These are phyloP conservation scores for Sylvia borin DNA, from an alignment of 2,797 vertebrate species.

Conservation along the genomic window DNA sequence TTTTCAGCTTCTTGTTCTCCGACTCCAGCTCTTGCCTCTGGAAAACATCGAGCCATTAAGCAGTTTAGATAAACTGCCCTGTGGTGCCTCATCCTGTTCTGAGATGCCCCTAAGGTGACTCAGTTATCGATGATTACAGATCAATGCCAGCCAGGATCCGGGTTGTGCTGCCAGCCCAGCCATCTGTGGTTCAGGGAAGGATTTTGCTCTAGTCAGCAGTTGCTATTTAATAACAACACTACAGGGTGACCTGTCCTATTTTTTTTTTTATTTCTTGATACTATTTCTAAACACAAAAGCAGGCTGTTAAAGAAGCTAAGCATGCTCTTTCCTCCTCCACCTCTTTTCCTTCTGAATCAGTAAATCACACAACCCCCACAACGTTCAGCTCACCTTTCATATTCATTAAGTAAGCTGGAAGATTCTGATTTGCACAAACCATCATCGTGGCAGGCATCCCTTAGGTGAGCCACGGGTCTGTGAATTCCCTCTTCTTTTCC, in stretches of 20 bases:
- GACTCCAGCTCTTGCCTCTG: constrained; percentile 94
- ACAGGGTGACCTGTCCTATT: background rate
- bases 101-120: background rate
- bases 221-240: background rate
- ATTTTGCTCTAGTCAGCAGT: background rate
- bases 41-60: constrained; percentile 2
- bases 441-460: background rate
- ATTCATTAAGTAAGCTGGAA: background rate
- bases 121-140: rapidly evolving
- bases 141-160: background rate
- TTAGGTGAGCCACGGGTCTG: background rate
- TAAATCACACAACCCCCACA: background rate
- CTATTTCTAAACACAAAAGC: background rate
- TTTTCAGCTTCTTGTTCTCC: constrained; percentile 96
- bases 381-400: background rate
- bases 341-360: background rate
- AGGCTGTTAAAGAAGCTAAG: background rate
- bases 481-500: background rate
- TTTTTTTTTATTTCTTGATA: background rate
- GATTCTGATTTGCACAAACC: background rate
- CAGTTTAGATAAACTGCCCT: background rate
- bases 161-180: background rate
- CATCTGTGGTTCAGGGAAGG: background rate
- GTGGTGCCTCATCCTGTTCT: background rate
- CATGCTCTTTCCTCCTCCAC: background rate